Evolutionary conservation across 30 jellyfish, hydroid and myxozoan genomes (phyloP), one percentile per base, ranked within the genome.

Genomic region (Catostylus mosaicus): DNA sequence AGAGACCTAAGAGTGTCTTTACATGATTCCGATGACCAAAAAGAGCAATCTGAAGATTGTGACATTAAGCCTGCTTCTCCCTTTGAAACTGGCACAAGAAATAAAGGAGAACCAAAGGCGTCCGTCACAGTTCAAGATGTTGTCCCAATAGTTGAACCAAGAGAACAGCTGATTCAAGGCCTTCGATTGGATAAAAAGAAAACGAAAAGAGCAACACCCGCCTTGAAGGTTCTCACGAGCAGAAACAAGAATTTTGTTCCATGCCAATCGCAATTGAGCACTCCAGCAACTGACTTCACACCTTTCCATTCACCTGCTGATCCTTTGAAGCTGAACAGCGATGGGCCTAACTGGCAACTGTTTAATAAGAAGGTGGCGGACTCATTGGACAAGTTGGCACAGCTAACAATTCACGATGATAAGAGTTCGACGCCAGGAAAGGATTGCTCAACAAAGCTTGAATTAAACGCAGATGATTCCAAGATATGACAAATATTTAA

Each of bases 341-440:
- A 79, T 18, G 90, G 90, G 75, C 90, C 90, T 65, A 79, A 79
- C 47, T 79, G 90, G 90, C 90, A 79, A 29, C 43, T 79, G 67
- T 79, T 79, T 50, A 79, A 79, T 63, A 65, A 67, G 75, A 79
- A 64, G 43, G 90, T 79, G 0, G 56, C 90, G 1, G 90, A 79
- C 60, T 79, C 90, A 0, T 48, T 79, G 0, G 82, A 79, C 51
- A 38, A 79, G 75, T 82, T 79, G 14, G 48, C 82, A 1, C 90
- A 79, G 61, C 52, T 79, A 82, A 63, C 68, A 12, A 26, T 79
- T 23, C 73, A 63, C 5, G 79, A 77, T 30, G 88, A 52, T 2
- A 75, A 62, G 20, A 54, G 50, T 32, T 52, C 57, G 22, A 40
- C 54, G 3, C 47, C 26, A 36, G 79, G 78, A 26, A 73, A 54